A percentile compares a stretch with the other conserved stretches of the same genome.
These are phyloP conservation scores for Drosophila truncata DNA, from an alignment of 1,140 invertebrate genomes.

Conservation along the genomic window DNA sequence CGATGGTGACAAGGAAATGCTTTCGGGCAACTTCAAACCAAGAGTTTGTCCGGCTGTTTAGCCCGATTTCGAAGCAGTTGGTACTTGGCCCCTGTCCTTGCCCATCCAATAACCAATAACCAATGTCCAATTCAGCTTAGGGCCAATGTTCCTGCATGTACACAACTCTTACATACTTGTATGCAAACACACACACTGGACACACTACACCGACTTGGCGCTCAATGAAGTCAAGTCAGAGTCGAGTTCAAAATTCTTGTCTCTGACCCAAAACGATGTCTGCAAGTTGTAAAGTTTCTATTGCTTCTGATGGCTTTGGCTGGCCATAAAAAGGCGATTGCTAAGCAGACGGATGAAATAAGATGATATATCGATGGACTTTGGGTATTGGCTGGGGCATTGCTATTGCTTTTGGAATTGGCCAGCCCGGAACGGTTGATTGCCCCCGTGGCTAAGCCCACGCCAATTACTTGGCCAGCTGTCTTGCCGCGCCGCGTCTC, in stretches of 20 bases:
- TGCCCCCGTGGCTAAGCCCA: conserved; percentile 32
- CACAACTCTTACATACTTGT: background rate
- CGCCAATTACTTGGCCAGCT: conserved; percentile 46
- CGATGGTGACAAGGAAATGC: conserved; percentile 73
- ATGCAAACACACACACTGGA: conserved; percentile 38
- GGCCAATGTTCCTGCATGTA: conserved; percentile 42
- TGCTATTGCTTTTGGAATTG: conserved; percentile 16
- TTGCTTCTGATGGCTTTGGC: conserved; percentile 46
- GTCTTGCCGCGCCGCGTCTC: conserved; percentile 19
- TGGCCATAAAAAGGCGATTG: conserved; percentile 43
- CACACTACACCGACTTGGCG: conserved; percentile 12
- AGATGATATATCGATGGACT: conserved; percentile 47
- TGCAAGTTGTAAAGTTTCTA: conserved; percentile 61
- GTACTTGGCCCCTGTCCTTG: conserved; percentile 2
- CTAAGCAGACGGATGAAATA: conserved; percentile 33
- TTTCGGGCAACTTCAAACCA: conserved; percentile 68
- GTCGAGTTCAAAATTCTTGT: conserved; percentile 70
- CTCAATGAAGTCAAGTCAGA: conserved; percentile 54
- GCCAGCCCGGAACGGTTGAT: conserved; percentile 22
- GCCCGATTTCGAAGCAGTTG: conserved; percentile 47
- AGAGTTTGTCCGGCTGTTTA: conserved; percentile 40
- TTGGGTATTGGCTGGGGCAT: conserved; percentile 12
- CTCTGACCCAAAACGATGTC: conserved; percentile 48
- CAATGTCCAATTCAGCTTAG: conserved; percentile 43
- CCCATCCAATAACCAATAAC: conserved; percentile 16